A percentile compares a stretch with the other conserved stretches of the same genome.
Conservation (phyloP, 2,888 invertebrate species). For the Eupithecia centaureata region DNA sequence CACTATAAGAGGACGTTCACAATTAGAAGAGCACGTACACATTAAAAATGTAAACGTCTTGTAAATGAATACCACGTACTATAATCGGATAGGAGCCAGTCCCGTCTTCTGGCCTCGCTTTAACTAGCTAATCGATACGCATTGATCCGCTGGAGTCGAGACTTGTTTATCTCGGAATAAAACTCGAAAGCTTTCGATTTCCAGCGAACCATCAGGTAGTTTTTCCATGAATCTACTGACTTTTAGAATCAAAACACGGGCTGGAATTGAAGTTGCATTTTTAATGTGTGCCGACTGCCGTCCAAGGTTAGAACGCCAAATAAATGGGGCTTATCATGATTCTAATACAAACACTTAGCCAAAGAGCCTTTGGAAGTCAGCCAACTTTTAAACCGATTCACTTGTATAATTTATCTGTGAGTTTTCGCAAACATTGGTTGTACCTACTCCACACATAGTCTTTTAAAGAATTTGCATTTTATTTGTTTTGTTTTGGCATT, state of each 20-base stretch:
- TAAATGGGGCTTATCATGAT: conserved; percentile 50
- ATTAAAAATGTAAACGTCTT: conserved; percentile 45
- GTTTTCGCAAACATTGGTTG: conserved; percentile 43
- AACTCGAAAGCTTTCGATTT: conserved; percentile 16
- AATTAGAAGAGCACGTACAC: conserved; percentile 44
- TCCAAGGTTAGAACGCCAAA: conserved; percentile 55
- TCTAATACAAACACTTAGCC: conserved; percentile 51
- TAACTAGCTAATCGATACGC: conserved; percentile 35
- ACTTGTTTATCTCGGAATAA: conserved; percentile 33
- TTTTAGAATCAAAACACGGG: conserved; percentile 26
- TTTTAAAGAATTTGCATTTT: conserved; percentile 41
- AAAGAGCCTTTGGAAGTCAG: conserved; percentile 63
- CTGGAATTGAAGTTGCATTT: conserved; percentile 42
- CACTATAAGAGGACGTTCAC: conserved; percentile 47
- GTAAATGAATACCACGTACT: background rate
- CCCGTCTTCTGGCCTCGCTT: conserved; percentile 35
- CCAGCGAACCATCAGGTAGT: conserved; percentile 17
- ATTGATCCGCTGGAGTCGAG: conserved; percentile 40
- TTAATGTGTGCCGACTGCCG: conserved; percentile 56
- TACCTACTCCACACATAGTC: conserved; percentile 39
- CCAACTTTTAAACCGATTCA: conserved; percentile 55
- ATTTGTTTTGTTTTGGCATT: conserved; percentile 41
- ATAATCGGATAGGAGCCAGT: background rate
- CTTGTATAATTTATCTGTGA: conserved; percentile 44
- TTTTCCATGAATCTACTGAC: conserved; percentile 14